Conservation (phyloP, 2,888 invertebrate genomes). For the Plebejus anna region DNA sequence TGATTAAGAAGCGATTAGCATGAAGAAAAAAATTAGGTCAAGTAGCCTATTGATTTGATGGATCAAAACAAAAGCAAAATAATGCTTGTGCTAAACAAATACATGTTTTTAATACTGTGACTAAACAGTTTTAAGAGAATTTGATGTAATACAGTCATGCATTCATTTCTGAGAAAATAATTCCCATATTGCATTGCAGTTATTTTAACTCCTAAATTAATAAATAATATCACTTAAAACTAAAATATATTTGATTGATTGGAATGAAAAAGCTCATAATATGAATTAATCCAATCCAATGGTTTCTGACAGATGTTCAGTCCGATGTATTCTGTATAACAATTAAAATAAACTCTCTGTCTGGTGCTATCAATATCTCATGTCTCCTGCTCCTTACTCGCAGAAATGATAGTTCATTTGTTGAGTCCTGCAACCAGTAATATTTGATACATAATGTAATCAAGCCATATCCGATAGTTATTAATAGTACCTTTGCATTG, state of each 20-base stretch:
- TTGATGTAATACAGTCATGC: neutral
- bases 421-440: conserved; percentile 85
- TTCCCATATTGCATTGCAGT: neutral
- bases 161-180: neutral
- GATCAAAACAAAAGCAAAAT: neutral
- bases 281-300: conserved; percentile 34
- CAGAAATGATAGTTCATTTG: conserved; percentile 97
- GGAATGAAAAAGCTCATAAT: conserved; percentile 7
- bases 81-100: neutral
- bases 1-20: too few relatives aligned
- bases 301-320: conserved; percentile 41
- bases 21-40: too few relatives aligned
- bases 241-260: conserved; percentile 7
- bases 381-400: conserved; percentile 97
- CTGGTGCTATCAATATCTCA: conserved; percentile 98
- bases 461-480: neutral
- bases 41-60: neutral
- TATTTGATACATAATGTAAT: neutral
- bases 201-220: neutral
- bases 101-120: neutral
- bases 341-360: conserved; percentile 95
- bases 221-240: conserved; percentile 10
- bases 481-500: neutral
- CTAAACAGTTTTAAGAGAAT: neutral
- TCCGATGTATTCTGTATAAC: conserved; percentile 92